Base-by-base conservation (phyloP, 2,113 vertebrate species). In the Prietella phreatophila region DNA sequence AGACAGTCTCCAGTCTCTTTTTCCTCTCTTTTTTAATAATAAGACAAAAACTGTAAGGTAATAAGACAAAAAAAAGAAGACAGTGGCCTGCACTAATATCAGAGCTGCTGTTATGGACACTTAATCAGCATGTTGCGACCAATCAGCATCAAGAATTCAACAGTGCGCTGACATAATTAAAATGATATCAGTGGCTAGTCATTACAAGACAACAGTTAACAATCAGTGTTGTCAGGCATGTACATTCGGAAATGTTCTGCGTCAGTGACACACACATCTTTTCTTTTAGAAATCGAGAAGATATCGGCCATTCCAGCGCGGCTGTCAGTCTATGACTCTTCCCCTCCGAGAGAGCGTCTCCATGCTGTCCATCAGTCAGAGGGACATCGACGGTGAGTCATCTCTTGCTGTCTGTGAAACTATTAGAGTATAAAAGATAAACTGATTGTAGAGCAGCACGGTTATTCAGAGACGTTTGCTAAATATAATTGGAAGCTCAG, bases 281-380 rank as follows among this genome's bases (percentile, higher is more conserved):
- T 36, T 30, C 27, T 86, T 90, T 4, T 84, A 96, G 95, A 95
- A 93, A 89, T 93, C 89, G 0, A 92, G 94, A 81, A 90, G 91
- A 10, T 93, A 92, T 87, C 93, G 91, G 4, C 94, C 94, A 0
- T 87, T 94, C 76, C 87, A 93, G 67, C 93, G 96, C 93, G 96
- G 93, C 94, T 95, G 96, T 90, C 94, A 95, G 33, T 91, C 94
- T 7, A 94, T 96, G 91, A 94, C 94, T 88, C 96, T 97, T 90
- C 96, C 96, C 0, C 93, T 99, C 93, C 98, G 96, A 80, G 98
- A 99, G 93, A 98, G 97, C n/a, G 94, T 98, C 88, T 99, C 97
- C 20, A 96, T 99, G 91, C 94, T 97, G 87, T 94, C 97, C 86
- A 98, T 99, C 93, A 96, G 94, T 94, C 97, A 98, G 88, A 94